These are phyloP conservation scores for Helarctos malayanus DNA, from an alignment of 2,797 vertebrate species.

Conservation along the genomic window DNA sequence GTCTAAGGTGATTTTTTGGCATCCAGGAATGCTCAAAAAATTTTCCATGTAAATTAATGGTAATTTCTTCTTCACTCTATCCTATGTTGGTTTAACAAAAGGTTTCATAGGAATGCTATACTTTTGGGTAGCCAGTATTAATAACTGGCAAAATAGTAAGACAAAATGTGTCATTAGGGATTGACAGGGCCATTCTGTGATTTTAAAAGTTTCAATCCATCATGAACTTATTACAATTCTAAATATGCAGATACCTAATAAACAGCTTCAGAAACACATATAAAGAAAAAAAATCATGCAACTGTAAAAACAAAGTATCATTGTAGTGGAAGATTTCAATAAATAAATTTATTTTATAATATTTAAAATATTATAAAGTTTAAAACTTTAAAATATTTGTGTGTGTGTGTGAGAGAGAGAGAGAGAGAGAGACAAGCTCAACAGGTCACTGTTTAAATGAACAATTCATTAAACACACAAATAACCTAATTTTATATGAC, in stretches of 20 bases:
- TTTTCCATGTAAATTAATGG: not conserved
- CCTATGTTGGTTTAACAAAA: not conserved
- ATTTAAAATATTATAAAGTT: not conserved
- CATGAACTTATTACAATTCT: not conserved
- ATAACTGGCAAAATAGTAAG: not conserved
- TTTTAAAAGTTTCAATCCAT: not conserved
- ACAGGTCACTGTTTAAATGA: not conserved
- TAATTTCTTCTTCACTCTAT: not conserved
- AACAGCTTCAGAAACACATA: not conserved
- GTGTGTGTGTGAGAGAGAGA: not conserved
- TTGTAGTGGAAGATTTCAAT: not conserved
- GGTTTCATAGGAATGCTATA: not conserved
- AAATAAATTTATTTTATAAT: not conserved
- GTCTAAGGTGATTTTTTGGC: not conserved
- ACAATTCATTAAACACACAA: not conserved
- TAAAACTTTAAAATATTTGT: not conserved
- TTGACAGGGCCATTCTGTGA: not conserved
- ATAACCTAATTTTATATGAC: not conserved
- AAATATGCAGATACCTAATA: not conserved
- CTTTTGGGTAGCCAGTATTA: not conserved
- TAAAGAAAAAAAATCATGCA: not conserved
- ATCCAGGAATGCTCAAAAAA: not conserved
- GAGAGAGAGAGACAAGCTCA: not conserved
- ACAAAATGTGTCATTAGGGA: not conserved
- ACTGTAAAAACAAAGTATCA: not conserved